Percentiles rank a stretch among this genome's conserved stretches.
Conservation (phyloP, 2,888 invertebrate genomes). For the Villa cingulata region DNA sequence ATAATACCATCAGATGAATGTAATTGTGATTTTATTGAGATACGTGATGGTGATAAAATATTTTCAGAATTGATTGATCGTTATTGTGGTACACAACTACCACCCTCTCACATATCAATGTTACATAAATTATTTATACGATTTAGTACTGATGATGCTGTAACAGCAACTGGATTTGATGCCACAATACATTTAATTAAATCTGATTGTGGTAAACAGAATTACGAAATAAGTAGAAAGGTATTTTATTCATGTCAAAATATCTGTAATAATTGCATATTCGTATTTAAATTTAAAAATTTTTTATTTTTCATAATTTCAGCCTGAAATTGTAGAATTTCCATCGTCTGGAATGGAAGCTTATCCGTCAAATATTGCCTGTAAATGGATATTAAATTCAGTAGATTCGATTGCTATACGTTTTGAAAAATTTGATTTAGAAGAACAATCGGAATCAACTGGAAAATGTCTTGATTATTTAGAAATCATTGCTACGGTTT, state of each 20-base stretch:
- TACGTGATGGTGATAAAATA: constrained; percentile 56
- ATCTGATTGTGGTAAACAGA: constrained; percentile 45
- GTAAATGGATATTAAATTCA: constrained; percentile 40
- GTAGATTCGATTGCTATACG: constrained; percentile 28
- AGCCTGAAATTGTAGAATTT: constrained; percentile 20
- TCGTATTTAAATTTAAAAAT: no score
- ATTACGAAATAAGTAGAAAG: constrained; percentile 23
- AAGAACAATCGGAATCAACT: constrained; percentile 27
- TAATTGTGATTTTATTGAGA: constrained; percentile 54
- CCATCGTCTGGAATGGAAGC: constrained; percentile 40
- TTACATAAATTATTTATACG: constrained; percentile 48
- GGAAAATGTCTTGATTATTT: constrained; percentile 37
- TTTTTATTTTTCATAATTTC: background rate
- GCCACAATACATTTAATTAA: constrained; percentile 40
- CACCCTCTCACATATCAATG: constrained; percentile 45
- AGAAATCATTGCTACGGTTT: constrained; percentile 19
- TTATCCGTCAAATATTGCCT: constrained; percentile 44
- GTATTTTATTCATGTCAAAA: constrained; percentile 6
- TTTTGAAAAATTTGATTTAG: constrained; percentile 45
- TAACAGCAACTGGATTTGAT: constrained; percentile 49
- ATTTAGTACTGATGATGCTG: constrained; percentile 49
- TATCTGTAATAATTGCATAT: background rate
- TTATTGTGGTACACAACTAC: constrained; percentile 52
- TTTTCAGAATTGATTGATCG: constrained; percentile 49
- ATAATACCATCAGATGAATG: no score